Evolutionary conservation across 2,888 invertebrate species (phyloP).

Genomic region (Lasius platythorax): DNA sequence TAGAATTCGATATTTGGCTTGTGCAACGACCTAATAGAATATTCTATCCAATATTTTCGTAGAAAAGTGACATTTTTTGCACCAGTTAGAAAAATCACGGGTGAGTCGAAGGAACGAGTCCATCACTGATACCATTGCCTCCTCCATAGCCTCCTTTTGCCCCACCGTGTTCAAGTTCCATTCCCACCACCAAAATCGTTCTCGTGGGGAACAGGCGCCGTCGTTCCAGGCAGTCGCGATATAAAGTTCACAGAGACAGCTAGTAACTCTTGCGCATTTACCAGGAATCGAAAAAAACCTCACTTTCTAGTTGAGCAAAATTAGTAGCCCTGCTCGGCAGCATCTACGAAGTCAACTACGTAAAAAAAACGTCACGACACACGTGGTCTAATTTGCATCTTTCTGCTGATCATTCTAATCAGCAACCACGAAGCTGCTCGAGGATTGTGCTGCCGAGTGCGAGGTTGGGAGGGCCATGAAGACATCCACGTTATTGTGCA

Average conservation of each 20-base stretch:
- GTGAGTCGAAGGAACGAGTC: not conserved
- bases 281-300: not conserved
- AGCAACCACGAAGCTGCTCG: constrained; percentile 65
- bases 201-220: constrained; percentile 73
- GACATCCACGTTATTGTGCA: constrained; percentile 79
- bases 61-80: not conserved
- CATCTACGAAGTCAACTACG: constrained; percentile 5
- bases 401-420: constrained; percentile 5
- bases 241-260: constrained; percentile 72
- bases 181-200: constrained; percentile 59
- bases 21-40: not conserved
- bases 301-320: not conserved
- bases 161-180: constrained; percentile 57
- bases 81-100: not conserved
- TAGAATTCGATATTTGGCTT: not conserved
- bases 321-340: constrained; percentile 33
- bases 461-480: constrained; percentile 78
- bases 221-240: constrained; percentile 78
- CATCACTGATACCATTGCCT: constrained; percentile 61
- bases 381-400: constrained; percentile 31
- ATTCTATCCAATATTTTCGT: not conserved
- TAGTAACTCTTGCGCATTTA: constrained; percentile 68
- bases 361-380: not conserved
- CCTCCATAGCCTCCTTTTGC: constrained; percentile 67
- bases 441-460: constrained; percentile 62